Percentiles rank a stretch among this genome's conserved stretches.
Conservation (phyloP, 30 jellyfish, hydroid and myxozoan genomes). For the Aurelia sp. region DNA sequence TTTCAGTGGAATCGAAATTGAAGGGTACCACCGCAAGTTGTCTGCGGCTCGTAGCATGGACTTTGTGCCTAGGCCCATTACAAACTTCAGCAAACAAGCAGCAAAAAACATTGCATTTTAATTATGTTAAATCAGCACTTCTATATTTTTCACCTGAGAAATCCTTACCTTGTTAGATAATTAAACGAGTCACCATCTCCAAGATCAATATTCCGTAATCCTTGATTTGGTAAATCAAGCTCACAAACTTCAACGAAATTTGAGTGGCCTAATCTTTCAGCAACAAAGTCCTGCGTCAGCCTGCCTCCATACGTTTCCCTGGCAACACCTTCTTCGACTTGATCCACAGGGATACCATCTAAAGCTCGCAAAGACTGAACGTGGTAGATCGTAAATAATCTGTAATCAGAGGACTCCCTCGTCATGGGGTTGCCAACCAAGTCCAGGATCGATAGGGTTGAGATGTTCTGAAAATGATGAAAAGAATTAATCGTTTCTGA, state of each 20-base stretch:
- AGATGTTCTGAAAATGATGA: constrained; percentile 39
- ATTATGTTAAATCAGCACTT: too few species aligned
- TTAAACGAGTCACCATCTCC: constrained; percentile 65
- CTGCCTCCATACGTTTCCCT: constrained; percentile 73
- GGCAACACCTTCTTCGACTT: constrained; percentile 54
- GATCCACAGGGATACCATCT: constrained; percentile 85
- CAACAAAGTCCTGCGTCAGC: constrained; percentile 88
- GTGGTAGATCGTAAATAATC: constrained; percentile 83
- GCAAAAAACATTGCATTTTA: too few species aligned
- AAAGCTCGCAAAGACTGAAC: constrained; percentile 72
- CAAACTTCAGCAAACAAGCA: too few species aligned
- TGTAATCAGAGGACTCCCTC: constrained; percentile 65
- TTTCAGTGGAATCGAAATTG: too few species aligned
- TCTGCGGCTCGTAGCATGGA: too few species aligned
- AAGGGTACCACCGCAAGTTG: too few species aligned
- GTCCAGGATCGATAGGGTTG: constrained; percentile 70
- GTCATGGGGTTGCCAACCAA: constrained; percentile 90
- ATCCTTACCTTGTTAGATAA: constrained; percentile 68
- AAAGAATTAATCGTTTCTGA: neutral
- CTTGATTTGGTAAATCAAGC: constrained; percentile 89
- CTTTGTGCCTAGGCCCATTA: too few species aligned
- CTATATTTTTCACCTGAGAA: too few species aligned
- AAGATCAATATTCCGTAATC: constrained; percentile 79
- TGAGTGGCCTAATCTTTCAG: constrained; percentile 95
- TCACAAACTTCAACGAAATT: constrained; percentile 83